Base-by-base conservation (phyloP, 2,113 vertebrate genomes). In the Lophotis ruficrista region DNA sequence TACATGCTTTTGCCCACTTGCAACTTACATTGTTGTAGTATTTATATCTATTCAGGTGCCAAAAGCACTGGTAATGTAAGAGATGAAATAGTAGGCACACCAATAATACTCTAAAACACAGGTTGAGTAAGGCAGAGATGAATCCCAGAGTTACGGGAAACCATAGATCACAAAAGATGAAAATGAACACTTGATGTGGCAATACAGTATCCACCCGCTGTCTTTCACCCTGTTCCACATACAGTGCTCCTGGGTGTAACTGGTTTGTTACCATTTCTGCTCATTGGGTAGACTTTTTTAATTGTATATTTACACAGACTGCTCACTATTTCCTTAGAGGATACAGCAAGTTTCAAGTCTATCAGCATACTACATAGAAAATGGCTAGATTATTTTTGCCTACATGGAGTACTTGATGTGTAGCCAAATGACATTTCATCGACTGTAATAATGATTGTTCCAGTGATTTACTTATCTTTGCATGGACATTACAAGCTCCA, bases 341-440 rank as follows among this genome's bases (percentile, higher is more conserved):
- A 68, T 11, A 76, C 21, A 6, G 16, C 38, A 90, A 90, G 14
- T 23, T 56, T 87, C n/a, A 79, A 77, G 50, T 54, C 66, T 58
- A 56, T 78, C 47, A 88, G 66, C 14, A 31, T 14, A 35, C 14
- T 31, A 58, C 23, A 48, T 1, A 76, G 38, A 65, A 93, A 89
- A 85, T 5, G 10, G 20, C 35, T 38, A 50, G 45, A 61, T 84
- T 65, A n/a, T 72, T 95, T 93, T 69, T 86, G 54, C 14, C 54
- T 60, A 57, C 43, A 47, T 28, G 33, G 19, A 54, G 37, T 9
- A 83, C 23, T 73, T 83, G 66, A 87, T 28, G 30, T 0, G 0
- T 37, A 82, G 77, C 54, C 88, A 94, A 78, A 70, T 60, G 70
- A 86, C 87, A 96, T 80, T 70, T 83, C 54, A 88, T 77, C 54